Base-by-base conservation (phyloP, 2,113 vertebrate genomes). In the Catharus fuscescens region DNA sequence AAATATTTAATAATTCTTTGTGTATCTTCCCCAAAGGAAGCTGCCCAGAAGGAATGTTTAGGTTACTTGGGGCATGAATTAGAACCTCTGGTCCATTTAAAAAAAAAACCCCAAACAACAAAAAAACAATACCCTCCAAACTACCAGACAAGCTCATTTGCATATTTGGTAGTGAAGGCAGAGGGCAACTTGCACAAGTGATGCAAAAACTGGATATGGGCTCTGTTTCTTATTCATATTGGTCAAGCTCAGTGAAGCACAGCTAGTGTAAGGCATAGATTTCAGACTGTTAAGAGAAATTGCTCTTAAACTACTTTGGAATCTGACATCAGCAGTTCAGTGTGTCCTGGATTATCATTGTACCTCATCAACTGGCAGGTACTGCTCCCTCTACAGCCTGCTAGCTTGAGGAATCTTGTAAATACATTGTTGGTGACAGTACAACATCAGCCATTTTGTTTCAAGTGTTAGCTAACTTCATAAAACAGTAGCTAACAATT, bases 221-320 rank as follows among this genome's bases (percentile, higher is more conserved):
- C 69, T 74, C 12, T 73, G 6, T 64, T 69, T 52, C 4, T 0
- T 28, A 13, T 36, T 91, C 1, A 0, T 40, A 2, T 12, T 52
- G 25, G 34, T 74, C 29, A 64, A 47, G 29, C 32, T 88, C 72
- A 56, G 50, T 59, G 36, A 29, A 66, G 29, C 25, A 29, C 32
- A 86, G 38, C 59, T 87, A 91, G 66, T 69, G n/a, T 76, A 62
- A 62, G 29, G n/a, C 19, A 8, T 1, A 8, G n/a, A 25, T 86
- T 90, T 86, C 44, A 85, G 38, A 52, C 31, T 48, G 47, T 87
- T 26, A 52, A 54, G 70, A 57, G 83, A 80, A 85, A 53, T 16
- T 3, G 23, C 54, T 60, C 11, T 52, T 86, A 91, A 78, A 80
- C 48, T 21, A 18, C 32, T 44, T 64, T 16, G 14, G 14, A 14